Conservation (phyloP, 2,113 vertebrate species). For the Egretta garzetta region DNA sequence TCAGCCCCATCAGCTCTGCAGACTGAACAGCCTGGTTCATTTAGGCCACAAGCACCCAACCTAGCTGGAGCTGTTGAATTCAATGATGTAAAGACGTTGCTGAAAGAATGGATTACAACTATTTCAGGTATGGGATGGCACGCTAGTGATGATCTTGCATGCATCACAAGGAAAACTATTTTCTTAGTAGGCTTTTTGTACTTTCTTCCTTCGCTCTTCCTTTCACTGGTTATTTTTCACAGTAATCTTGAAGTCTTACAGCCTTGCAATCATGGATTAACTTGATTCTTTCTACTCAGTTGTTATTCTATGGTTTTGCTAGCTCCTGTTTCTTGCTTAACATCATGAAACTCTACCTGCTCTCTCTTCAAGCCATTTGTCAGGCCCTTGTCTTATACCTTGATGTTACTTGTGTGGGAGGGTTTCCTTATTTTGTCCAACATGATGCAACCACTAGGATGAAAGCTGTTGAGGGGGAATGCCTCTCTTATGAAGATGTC, state of each 20-base stretch:
- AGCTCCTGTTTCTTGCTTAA: background rate
- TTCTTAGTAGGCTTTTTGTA: background rate
- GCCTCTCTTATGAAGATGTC: background rate
- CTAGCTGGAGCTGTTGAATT: conserved; percentile 93
- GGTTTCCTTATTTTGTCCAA: background rate
- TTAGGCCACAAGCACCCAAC: conserved; percentile 79
- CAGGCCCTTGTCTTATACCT: background rate
- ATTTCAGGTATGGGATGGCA: conserved; percentile 77
- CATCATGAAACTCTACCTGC: background rate
- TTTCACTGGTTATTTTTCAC: background rate
- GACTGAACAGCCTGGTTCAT: background rate
- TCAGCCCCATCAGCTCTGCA: conserved; percentile 54
- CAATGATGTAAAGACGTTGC: conserved; percentile 86
- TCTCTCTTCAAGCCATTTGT: background rate
- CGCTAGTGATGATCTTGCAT: background rate
- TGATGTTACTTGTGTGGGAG: background rate
- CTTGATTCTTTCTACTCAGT: background rate
- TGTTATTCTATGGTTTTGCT: background rate
- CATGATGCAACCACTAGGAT: background rate
- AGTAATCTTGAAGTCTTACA: background rate
- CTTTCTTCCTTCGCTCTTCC: background rate
- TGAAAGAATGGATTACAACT: conserved; percentile 96
- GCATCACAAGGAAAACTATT: background rate
- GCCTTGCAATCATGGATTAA: background rate
- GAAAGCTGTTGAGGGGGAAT: background rate